Evolutionary conservation across 2,113 vertebrate genomes (phyloP).

Genomic region (Terrapene triunguis): DNA sequence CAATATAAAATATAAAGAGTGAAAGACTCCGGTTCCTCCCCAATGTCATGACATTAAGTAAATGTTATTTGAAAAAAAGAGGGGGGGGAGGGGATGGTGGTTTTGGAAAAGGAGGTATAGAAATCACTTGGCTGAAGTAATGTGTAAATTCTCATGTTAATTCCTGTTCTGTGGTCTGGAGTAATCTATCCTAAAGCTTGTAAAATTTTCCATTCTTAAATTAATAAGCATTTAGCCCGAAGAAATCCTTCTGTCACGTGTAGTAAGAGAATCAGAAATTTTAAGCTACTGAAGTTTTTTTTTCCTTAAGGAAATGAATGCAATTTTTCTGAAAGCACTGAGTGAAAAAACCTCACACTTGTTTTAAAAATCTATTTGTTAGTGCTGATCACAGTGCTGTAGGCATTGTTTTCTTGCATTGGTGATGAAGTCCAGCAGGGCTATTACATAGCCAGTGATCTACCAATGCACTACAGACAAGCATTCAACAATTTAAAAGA

Average conservation of each 20-base stretch:
- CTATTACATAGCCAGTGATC: constrained; percentile 35
- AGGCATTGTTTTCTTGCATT: background rate
- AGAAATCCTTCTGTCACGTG: background rate
- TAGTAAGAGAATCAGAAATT: background rate
- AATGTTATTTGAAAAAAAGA: background rate
- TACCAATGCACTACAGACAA: background rate
- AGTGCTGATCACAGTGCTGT: background rate
- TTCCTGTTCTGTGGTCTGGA: constrained; percentile 5
- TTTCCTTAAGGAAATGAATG: accelerated
- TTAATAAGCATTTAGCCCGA: background rate
- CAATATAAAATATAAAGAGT: constrained; percentile 46
- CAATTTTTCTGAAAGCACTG: constrained; percentile 3
- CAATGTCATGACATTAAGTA: background rate
- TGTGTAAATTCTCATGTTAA: background rate
- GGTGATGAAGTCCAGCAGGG: background rate
- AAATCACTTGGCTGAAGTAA: constrained; percentile 31
- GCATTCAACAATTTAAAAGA: constrained; percentile 15
- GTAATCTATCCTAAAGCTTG: constrained; percentile 19
- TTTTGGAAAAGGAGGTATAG: constrained; percentile 51
- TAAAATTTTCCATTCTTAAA: background rate
- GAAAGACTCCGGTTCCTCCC: background rate
- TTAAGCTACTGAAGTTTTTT: background rate
- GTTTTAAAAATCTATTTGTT: background rate
- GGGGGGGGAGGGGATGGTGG: background rate
- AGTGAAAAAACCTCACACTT: background rate